Percentiles rank a stretch among this genome's conserved stretches.
Conservation (phyloP, 2,113 vertebrate species). For the Ibidorhyncha struthersii region DNA sequence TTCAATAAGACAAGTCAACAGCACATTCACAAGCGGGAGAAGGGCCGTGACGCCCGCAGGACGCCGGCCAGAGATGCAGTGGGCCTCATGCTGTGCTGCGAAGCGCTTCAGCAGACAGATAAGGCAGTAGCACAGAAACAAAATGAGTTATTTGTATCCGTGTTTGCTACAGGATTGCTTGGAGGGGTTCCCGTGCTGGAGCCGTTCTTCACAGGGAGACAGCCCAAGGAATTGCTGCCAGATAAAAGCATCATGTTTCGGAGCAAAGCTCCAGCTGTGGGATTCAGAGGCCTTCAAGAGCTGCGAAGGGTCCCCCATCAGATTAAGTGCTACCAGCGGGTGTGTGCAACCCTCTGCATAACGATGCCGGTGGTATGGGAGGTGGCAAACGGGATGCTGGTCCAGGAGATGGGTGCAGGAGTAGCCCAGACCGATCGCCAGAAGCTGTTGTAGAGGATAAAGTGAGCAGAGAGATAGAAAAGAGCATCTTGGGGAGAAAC, state of each 20-base stretch:
- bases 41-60: background rate
- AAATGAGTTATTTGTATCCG: background rate
- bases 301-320: background rate
- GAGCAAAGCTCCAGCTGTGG: background rate
- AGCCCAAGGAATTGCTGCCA: background rate
- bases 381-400: accelerated
- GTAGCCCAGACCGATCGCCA: background rate
- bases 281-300: background rate
- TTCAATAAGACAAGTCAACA: background rate
- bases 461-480: background rate
- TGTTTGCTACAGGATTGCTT: background rate
- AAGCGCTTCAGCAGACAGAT: background rate
- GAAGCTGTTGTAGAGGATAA: background rate
- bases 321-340: background rate
- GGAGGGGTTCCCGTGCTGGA: background rate
- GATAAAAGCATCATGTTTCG: background rate
- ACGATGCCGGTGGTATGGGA: accelerated
- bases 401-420: background rate
- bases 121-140: background rate
- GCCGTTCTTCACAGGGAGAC: background rate
- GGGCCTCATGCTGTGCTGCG: background rate
- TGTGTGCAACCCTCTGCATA: background rate
- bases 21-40: background rate
- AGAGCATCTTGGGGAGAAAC: background rate
- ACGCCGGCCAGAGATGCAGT: background rate